Base-by-base conservation (phyloP, 2,113 vertebrate species). In the Trinectes maculatus region DNA sequence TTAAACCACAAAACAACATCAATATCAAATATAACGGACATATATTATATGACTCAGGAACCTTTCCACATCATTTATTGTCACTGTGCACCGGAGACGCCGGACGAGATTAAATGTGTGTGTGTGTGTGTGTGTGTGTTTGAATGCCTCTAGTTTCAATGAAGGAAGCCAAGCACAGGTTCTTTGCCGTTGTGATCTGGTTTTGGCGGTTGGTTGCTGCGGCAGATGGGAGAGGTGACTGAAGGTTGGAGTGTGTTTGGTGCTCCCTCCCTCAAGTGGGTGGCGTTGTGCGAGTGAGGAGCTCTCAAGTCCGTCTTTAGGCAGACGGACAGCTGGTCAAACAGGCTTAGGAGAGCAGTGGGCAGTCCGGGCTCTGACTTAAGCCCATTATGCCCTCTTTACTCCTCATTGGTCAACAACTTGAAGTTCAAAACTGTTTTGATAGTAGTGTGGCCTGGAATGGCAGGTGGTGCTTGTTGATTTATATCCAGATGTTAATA, bases 301-400 rank as follows among this genome's bases (percentile, higher is more conserved):
- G 57, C 71, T 67, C 77, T 88, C 80, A 54, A 69, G 85, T 78
- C 70, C 31, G 77, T 84, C 83, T 78, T 77, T 71, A 77, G 56
- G 84, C 85, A 85, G 88, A 86, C 77, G 60, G 91, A 91, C 92
- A 92, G 91, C 89, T 92, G 91, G 89, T 82, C 85, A 90, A 89
- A 92, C 88, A 91, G 77, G 86, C 89, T 92, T 90, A 91, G 63
- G 61, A 78, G 82, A 90, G 79, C 86, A 76, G 76, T 89, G 82
- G 87, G 77, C 80, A 74, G 89, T 85, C 89, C 89, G 74, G 58
- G 55, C 79, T 77, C 64, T 75, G 71, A 82, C 74, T 86, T 91
- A 91, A 91, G 85, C 89, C 74, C 84, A 91, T 91, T 92, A 89
- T 68, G 69, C 53, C 68, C 67, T 85, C 63, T 84, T 57, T 65